These are phyloP conservation scores for Acanthosepion esculentum DNA, from an alignment of 2,888 invertebrate species.

Conservation along the genomic window DNA sequence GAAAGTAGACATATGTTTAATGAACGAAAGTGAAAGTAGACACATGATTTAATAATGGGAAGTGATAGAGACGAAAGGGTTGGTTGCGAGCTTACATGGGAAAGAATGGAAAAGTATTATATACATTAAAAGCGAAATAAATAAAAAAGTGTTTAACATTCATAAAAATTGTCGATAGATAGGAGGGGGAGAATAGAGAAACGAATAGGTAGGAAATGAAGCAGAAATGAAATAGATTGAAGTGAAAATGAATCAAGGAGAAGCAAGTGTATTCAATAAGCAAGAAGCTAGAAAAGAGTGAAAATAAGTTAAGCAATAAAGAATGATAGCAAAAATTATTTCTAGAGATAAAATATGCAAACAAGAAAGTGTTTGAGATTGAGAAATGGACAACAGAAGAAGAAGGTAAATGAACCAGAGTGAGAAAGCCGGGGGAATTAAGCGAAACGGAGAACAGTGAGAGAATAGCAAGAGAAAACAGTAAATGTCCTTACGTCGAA, in stretches of 20 bases:
- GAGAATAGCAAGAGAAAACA: not conserved
- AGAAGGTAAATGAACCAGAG: not conserved
- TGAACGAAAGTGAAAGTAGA: not conserved
- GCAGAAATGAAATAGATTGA: not conserved
- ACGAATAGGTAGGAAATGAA: not conserved
- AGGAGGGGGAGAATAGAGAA: not conserved
- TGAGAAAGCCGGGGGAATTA: not conserved
- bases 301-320: not conserved
- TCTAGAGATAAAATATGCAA: not conserved
- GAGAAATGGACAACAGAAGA: not conserved
- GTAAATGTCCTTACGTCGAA: not conserved
- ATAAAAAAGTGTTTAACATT: not conserved
- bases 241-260: not conserved
- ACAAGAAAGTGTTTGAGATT: not conserved
- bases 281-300: not conserved
- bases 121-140: not conserved
- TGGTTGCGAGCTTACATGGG: not conserved
- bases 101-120: not conserved
- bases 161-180: not conserved
- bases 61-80: not conserved
- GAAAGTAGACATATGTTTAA: not conserved
- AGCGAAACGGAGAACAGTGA: not conserved
- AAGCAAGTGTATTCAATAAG: not conserved
- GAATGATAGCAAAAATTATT: not conserved
- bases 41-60: not conserved